Base-by-base conservation (phyloP, 2,797 vertebrate genomes). In the Sebastes baramenuke region DNA sequence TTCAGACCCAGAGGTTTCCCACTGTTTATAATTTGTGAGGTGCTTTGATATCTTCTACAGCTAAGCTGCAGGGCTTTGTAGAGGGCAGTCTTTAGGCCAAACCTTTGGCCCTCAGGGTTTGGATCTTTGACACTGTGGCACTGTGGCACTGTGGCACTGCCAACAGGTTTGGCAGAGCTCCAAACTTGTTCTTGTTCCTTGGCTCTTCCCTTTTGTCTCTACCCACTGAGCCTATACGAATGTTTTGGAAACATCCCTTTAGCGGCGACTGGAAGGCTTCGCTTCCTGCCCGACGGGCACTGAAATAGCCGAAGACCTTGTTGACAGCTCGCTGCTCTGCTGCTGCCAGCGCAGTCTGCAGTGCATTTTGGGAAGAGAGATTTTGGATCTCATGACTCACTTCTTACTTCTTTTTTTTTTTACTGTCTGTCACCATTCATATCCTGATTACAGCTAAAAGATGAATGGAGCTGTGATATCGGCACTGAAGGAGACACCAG, bases 181-280 rank as follows among this genome's bases (percentile, higher is more conserved):
- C 75, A 29, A 32, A 77, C 65, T 55, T 59, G 32, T 73, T 88
- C 62, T 68, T 77, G 69, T 85, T 87, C 66, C 77, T 72, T 89
- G 81, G 76, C 74, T 77, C 82, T 87, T 88, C 73, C 68, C 81
- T 46, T 88, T 89, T 82, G 82, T 92, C 68, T 88, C 38, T 60
- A 64, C 72, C 24, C 89, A 16, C 82, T 70, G 66, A 88, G 83
- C 70, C 85, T 71, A 66, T 70, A 85, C 46, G 65, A 87, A 59
- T 80, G 79, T 92, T 93, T 92, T 81, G 86, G 89, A 93, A 91
- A 92, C 84, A 85, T 85, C 84, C 72, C 75, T 85, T 89, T 64
- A 79, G 80, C 67, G 82, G 85, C 6, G 74, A 73, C 85, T 90
- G 84, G 84, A 91, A 89, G 80, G 85, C 81, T 73, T 52, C 20